Percentiles rank a stretch among this genome's conserved stretches.
Evolutionary conservation across 2,888 invertebrate genomes (phyloP).

Genomic region (Microdon myrmicae): DNA sequence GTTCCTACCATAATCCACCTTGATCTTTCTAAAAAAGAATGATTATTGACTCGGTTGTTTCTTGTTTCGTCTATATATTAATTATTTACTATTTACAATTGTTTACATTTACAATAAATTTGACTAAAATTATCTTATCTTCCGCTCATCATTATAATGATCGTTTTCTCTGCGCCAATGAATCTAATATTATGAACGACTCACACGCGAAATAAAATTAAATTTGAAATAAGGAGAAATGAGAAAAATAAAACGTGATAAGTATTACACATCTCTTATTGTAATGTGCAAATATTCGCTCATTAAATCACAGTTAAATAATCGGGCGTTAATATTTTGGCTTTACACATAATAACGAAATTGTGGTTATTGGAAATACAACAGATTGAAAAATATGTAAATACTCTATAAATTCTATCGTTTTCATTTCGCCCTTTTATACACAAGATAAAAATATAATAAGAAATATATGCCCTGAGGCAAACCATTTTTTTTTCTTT

Average conservation of each 20-base stretch:
- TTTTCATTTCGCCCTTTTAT: too few relatives aligned
- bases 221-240: conserved; percentile 5
- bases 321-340: conserved; percentile 21
- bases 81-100: conserved; percentile 43
- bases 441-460: too few relatives aligned
- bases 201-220: conserved; percentile 5
- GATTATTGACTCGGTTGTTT: conserved; percentile 8
- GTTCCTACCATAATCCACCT: too few relatives aligned
- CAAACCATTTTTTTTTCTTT: too few relatives aligned
- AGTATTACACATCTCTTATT: conserved; percentile 11
- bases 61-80: conserved; percentile 24
- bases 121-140: conserved; percentile 41
- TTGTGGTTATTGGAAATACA: too few relatives aligned
- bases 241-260: conserved; percentile 10
- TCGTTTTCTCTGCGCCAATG: too few relatives aligned
- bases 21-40: too few relatives aligned
- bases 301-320: conserved; percentile 51
- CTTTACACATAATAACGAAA: conserved; percentile 10
- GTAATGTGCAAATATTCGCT: conserved; percentile 33
- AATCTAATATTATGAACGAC: conserved; percentile 18
- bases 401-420: too few relatives aligned
- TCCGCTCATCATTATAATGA: too few relatives aligned
- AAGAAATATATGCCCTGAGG: too few relatives aligned
- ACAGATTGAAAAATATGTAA: too few relatives aligned
- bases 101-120: conserved; percentile 41